Conservation (phyloP, 2,113 vertebrate genomes). For the Centropus unirufus region DNA sequence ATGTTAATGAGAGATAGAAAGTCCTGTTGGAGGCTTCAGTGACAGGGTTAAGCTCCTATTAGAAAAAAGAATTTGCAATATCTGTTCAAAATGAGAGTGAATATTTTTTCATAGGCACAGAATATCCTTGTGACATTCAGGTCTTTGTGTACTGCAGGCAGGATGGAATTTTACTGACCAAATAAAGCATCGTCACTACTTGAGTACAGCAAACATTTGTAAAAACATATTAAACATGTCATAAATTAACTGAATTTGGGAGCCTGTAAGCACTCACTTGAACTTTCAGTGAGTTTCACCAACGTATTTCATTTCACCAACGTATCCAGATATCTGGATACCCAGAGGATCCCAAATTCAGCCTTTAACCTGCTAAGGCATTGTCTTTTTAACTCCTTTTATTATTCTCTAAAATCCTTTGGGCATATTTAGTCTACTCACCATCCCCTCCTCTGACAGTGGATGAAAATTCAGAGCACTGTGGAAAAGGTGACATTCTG, state of each 20-base stretch:
- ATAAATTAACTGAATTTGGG: slow-evolving; percentile 72
- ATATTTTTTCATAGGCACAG: slow-evolving; percentile 73
- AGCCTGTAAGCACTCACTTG: slow-evolving; percentile 63
- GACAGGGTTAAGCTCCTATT: slow-evolving; percentile 58
- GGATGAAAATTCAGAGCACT: background rate
- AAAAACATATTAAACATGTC: slow-evolving; percentile 74
- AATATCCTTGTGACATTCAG: slow-evolving; percentile 77
- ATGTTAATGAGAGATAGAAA: slow-evolving; percentile 52
- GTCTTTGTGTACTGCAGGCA: slow-evolving; percentile 56
- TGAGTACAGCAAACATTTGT: slow-evolving; percentile 79
- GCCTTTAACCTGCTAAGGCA: background rate
- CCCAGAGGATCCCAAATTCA: background rate
- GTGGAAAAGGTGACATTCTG: background rate
- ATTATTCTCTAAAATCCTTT: background rate
- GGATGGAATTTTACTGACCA: slow-evolving; percentile 73
- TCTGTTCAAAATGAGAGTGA: slow-evolving; percentile 73
- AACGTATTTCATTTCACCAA: slow-evolving; percentile 26
- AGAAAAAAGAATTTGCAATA: slow-evolving; percentile 68
- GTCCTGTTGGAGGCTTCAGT: slow-evolving; percentile 60
- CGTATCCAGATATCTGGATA: background rate
- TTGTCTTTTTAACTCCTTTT: slow-evolving; percentile 7
- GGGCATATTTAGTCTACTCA: background rate
- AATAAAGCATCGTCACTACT: slow-evolving; percentile 70
- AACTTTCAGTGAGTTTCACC: slow-evolving; percentile 47
- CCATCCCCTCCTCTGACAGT: background rate